Percentiles rank a stretch among this genome's conserved stretches.
These are phyloP conservation scores for Enteromius trimaculatus DNA, from an alignment of 2,797 vertebrate genomes.

Conservation along the genomic window DNA sequence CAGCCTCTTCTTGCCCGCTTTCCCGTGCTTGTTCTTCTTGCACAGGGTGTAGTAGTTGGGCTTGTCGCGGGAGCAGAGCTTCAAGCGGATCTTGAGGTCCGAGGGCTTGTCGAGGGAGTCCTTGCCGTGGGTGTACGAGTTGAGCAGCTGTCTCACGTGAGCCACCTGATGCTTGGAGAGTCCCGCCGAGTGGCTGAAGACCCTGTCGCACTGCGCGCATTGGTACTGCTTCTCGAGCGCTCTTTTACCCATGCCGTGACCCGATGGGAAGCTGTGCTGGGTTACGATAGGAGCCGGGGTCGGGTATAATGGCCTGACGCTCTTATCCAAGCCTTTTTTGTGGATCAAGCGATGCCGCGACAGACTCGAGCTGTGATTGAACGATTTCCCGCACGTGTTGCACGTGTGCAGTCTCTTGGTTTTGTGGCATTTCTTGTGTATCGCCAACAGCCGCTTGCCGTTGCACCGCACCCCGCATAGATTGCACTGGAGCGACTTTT, in stretches of 20 bases:
- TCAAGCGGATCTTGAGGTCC: conserved; percentile 82
- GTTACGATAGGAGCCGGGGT: conserved; percentile 57
- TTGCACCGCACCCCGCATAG: conserved; percentile 80
- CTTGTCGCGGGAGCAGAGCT: conserved; percentile 79
- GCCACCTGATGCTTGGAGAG: conserved; percentile 78
- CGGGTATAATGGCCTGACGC: conserved; percentile 51
- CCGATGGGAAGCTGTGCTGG: conserved; percentile 59
- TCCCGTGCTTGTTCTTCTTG: conserved; percentile 77
- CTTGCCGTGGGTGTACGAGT: conserved; percentile 75
- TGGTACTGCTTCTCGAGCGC: conserved; percentile 75
- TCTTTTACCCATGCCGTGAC: conserved; percentile 29
- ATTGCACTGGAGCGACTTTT: conserved; percentile 76
- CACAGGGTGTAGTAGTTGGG: conserved; percentile 82
- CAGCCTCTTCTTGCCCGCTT: conserved; percentile 55
- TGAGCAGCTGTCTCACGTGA: conserved; percentile 78
- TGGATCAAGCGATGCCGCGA: conserved; percentile 80
- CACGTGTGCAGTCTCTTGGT: conserved; percentile 77
- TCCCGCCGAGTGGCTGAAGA: conserved; percentile 76
- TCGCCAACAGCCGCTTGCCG: conserved; percentile 78
- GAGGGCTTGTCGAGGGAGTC: conserved; percentile 76
- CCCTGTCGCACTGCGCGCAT: conserved; percentile 79
- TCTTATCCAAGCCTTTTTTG: conserved; percentile 75
- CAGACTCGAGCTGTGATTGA: conserved; percentile 80
- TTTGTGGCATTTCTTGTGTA: conserved; percentile 78
- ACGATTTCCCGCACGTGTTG: conserved; percentile 75